These are phyloP conservation scores for Sarcophaga variegata DNA, from an alignment of 2,888 invertebrate species.

Conservation along the genomic window DNA sequence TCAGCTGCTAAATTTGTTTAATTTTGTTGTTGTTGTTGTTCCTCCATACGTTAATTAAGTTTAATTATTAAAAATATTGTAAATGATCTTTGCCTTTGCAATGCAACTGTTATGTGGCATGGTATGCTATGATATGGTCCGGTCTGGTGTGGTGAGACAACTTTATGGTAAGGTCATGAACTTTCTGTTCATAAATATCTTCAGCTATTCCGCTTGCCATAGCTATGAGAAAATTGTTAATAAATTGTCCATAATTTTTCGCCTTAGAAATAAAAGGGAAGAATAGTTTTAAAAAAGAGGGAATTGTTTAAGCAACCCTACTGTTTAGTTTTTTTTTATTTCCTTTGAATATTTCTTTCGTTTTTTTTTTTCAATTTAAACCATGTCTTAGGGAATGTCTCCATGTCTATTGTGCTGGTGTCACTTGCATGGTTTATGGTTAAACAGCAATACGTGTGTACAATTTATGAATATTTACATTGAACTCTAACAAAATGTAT, in stretches of 20 bases:
- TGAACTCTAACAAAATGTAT: too few relatives aligned
- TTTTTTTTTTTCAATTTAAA: neutral
- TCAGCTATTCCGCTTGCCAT: neutral
- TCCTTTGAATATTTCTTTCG: neutral
- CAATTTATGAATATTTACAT: neutral
- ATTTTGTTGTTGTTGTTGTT: slow-evolving; percentile 75
- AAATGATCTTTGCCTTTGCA: slow-evolving; percentile 61
- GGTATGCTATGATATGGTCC: neutral
- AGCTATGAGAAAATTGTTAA: neutral
- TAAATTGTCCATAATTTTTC: neutral
- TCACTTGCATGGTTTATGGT: neutral
- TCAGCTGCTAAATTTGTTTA: slow-evolving; percentile 59
- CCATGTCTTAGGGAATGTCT: neutral
- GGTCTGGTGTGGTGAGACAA: neutral
- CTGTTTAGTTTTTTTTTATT: neutral
- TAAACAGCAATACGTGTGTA: neutral
- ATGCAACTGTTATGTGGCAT: neutral
- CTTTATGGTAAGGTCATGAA: slow-evolving; percentile 39
- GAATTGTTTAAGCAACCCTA: neutral
- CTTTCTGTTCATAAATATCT: slow-evolving; percentile 22
- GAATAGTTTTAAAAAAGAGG: neutral
- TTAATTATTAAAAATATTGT: slow-evolving; percentile 74
- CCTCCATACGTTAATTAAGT: slow-evolving; percentile 74
- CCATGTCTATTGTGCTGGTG: neutral
- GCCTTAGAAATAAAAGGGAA: too few relatives aligned